These are phyloP conservation scores for Eulemur albifrons DNA, from an alignment of 2,797 vertebrate species.

Conservation along the genomic window DNA sequence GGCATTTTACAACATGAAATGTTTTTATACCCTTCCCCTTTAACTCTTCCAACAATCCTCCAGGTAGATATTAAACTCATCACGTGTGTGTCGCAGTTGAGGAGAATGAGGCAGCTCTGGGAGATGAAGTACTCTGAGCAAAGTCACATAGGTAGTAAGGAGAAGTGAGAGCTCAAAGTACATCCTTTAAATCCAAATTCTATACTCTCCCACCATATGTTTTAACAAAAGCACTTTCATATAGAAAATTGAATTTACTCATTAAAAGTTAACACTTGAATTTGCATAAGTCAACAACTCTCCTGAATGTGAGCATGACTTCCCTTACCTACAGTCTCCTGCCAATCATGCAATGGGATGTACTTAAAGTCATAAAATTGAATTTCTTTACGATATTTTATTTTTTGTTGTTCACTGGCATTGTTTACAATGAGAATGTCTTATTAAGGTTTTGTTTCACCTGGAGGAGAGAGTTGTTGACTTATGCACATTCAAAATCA, in stretches of 20 bases:
- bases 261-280: constrained; percentile 41
- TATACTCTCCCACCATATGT: neutral
- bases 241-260: constrained; percentile 17
- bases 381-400: constrained; percentile 38
- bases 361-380: neutral
- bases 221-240: constrained; percentile 8
- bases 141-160: neutral
- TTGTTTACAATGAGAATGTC: constrained; percentile 8
- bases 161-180: neutral
- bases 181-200: neutral
- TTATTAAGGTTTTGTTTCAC: constrained; percentile 25
- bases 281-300: neutral
- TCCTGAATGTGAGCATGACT: neutral
- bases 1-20: neutral
- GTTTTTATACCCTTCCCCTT: neutral
- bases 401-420: neutral
- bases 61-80: neutral
- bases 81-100: neutral
- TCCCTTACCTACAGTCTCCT: neutral
- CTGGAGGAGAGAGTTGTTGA: constrained; percentile 5
- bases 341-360: neutral
- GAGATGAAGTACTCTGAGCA: neutral
- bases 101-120: neutral
- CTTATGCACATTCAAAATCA: constrained; percentile 21
- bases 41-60: neutral